phyloP scores from a whole-genome alignment of 2,113 vertebrate genomes.

The Regulus satrapa region DNA sequence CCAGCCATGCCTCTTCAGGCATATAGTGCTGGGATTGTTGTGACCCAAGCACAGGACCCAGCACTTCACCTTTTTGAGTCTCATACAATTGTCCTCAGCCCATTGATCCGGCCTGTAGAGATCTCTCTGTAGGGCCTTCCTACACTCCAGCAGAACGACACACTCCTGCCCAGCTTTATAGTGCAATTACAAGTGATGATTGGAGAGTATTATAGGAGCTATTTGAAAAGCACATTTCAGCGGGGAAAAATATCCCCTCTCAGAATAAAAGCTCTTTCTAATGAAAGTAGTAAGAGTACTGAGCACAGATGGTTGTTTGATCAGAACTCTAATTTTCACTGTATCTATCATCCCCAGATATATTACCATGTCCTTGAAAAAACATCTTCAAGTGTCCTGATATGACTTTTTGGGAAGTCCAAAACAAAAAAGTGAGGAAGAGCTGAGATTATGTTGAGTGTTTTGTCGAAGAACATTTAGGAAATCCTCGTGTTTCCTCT shows the following conservation, averaged over 20 bases:
- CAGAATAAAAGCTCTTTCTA: background rate
- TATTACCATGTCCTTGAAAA: background rate
- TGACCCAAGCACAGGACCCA: background rate
- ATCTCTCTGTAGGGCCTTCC: background rate
- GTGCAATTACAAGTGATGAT: background rate
- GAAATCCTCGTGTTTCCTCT: background rate
- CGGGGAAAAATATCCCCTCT: background rate
- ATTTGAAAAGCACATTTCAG: background rate
- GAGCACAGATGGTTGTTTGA: background rate
- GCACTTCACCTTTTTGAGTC: background rate
- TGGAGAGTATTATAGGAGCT: background rate
- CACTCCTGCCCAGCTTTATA: background rate
- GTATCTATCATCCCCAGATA: background rate
- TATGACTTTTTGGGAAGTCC: background rate
- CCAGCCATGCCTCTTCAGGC: background rate
- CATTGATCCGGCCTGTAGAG: background rate
- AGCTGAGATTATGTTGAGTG: background rate
- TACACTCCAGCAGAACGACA: background rate
- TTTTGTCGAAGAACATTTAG: fast-evolving
- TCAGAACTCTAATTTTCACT: background rate
- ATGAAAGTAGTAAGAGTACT: background rate
- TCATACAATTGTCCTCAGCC: background rate
- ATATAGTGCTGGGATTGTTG: background rate
- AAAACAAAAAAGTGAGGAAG: background rate
- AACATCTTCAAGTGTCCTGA: background rate